Base-by-base conservation (phyloP, 2,888 invertebrate genomes). In the Bellardia pandia region DNA sequence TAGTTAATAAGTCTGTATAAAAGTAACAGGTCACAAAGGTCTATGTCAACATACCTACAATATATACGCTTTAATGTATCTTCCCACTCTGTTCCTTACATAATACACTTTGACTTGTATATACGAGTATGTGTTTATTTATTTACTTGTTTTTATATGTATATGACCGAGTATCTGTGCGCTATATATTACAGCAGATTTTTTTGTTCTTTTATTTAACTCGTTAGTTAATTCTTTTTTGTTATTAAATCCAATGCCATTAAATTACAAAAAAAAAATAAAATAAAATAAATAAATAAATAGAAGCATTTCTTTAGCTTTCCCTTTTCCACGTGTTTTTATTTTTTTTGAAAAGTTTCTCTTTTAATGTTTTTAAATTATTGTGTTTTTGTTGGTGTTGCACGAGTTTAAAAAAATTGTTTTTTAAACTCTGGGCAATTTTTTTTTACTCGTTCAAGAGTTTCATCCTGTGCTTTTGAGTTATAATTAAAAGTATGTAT, bases 161-260 rank as follows among this genome's bases (percentile, higher is more conserved):
- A 23, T 23, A 23, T n/a, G n/a, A n/a, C n/a, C 23, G 23, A 5
- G n/a, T 71, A 37, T 51, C 6, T 8, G 40, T 1, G 30, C 14
- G 5, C 13, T 13, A 48, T 71, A 16, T 53, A 13, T 13, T 40
- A 71, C 13, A 69, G 13, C 51, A 69, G 51, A 56, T 71, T 56
- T 58, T 42, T 56, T 58, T 42, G 1, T 30, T 0, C 23, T 23
- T 23, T 14, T 58, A 42, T 30, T 30, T 58, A 42, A 58, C 23
- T 72, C 71, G 5, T 71, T 23, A 23, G n/a, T 56, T 16, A 23
- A 51, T 23, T 23, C 23, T 3, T 56, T 23, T 16, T 23, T 16
- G n/a, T 56, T 8, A 56, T 30, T 69, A 16, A n/a, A 33, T 69
- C n/a, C n/a, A 30, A 5, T 71, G 71, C 37, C 40, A 71, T 71